phyloP scores from a whole-genome alignment of 1,140 invertebrate genomes.

The Trichoplusia ni region DNA sequence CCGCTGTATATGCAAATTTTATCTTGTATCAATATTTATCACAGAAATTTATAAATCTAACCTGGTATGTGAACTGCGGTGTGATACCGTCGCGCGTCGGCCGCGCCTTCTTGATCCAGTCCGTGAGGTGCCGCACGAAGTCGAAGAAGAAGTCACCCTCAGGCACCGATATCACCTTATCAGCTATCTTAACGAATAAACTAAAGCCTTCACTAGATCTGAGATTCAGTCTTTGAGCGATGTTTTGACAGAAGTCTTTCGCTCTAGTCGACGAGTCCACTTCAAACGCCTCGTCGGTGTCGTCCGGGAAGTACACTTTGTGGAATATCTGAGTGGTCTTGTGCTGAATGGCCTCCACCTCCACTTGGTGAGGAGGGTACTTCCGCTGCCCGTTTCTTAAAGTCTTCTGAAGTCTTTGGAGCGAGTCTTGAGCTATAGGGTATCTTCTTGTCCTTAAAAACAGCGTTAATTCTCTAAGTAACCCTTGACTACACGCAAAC shows the following conservation, averaged over 20 bases:
- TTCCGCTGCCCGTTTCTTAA: slow-evolving; percentile 97
- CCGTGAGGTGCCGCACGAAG: slow-evolving; percentile 98
- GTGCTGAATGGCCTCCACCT: slow-evolving; percentile 99
- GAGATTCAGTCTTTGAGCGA: slow-evolving; percentile 94
- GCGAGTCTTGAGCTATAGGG: slow-evolving; percentile 97
- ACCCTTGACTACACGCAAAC: slow-evolving; percentile 96
- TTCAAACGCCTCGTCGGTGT: slow-evolving; percentile 99
- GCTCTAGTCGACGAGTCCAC: slow-evolving; percentile 98
- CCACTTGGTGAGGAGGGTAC: slow-evolving; percentile 99
- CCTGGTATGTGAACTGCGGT: slow-evolving; percentile 96
- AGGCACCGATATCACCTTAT: slow-evolving; percentile 99
- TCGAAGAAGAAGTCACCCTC: slow-evolving; percentile 99
- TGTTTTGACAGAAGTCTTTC: slow-evolving; percentile 99
- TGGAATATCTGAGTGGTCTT: slow-evolving; percentile 99
- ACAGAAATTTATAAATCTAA: too few relatives aligned
- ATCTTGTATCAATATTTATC: too few relatives aligned
- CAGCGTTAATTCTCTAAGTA: slow-evolving; percentile 94
- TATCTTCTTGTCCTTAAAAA: slow-evolving; percentile 97
- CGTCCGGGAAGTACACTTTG: slow-evolving; percentile 99
- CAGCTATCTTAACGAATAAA: slow-evolving; percentile 99
- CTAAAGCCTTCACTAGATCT: slow-evolving; percentile 98
- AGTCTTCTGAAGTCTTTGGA: slow-evolving; percentile 97
- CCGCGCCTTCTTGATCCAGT: slow-evolving; percentile 99
- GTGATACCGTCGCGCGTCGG: slow-evolving; percentile 94
- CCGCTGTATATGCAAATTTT: too few relatives aligned